Evolutionary conservation across 2,797 vertebrate species (phyloP).

Genomic region (Bradypus variegatus): DNA sequence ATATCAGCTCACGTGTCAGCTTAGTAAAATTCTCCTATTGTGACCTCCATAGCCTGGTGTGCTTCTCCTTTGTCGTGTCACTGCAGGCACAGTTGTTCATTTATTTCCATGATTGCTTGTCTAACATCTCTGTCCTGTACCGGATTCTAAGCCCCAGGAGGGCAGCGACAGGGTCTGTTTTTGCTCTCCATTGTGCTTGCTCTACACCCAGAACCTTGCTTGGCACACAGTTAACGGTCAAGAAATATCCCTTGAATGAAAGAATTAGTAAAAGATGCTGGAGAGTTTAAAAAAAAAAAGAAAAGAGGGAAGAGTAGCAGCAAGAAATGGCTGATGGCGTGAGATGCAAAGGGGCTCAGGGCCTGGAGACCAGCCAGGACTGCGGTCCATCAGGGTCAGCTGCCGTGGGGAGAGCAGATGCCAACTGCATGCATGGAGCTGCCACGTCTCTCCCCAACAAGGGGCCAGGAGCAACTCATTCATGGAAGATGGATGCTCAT

Average conservation of each 20-base stretch:
- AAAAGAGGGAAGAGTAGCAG: not conserved
- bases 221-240: not conserved
- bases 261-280: not conserved
- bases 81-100: accelerated
- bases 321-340: not conserved
- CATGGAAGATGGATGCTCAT: not conserved
- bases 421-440: not conserved
- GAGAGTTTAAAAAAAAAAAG: not conserved
- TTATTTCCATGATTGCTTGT: not conserved
- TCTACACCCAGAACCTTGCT: not conserved
- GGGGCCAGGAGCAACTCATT: not conserved
- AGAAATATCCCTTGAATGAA: not conserved
- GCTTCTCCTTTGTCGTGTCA: not conserved
- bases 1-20: not conserved
- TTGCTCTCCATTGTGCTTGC: not conserved
- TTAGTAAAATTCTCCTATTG: not conserved
- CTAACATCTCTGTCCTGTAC: not conserved
- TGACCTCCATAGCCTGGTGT: accelerated
- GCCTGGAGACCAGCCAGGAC: too few species aligned
- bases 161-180: not conserved
- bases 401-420: not conserved
- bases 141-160: not conserved
- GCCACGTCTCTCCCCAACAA: not conserved
- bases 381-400: not conserved
- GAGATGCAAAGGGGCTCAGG: not conserved